Conservation (phyloP, 2,113 vertebrate species). For the Desmodus rotundus region DNA sequence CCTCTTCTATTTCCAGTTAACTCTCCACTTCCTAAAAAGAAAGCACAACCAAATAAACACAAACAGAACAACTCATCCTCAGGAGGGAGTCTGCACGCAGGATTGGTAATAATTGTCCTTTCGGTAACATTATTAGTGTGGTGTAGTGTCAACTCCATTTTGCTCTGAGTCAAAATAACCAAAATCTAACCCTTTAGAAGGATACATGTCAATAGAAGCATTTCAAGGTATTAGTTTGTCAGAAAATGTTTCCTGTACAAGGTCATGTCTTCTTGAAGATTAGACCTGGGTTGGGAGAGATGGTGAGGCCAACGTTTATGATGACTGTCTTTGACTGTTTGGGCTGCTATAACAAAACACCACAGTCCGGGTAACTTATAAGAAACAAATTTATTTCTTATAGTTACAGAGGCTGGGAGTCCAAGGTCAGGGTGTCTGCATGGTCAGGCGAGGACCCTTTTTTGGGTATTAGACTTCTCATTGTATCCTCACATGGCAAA, state of each 20-base stretch:
- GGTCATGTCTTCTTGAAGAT: background rate
- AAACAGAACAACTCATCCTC: background rate
- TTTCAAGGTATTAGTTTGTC: background rate
- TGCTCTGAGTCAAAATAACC: background rate
- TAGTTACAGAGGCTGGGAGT: background rate
- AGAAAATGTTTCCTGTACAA: background rate
- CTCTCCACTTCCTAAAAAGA: background rate
- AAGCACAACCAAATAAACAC: background rate
- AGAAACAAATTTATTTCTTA: background rate
- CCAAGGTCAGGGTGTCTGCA: background rate
- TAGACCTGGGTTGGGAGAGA: background rate
- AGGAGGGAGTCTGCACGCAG: background rate
- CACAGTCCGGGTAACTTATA: background rate
- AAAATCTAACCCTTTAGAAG: background rate
- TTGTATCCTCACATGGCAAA: background rate
- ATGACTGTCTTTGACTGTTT: background rate
- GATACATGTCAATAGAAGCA: background rate
- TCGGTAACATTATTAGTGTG: background rate
- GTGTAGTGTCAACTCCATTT: background rate
- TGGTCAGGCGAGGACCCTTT: background rate
- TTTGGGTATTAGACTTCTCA: background rate
- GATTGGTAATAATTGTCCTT: background rate
- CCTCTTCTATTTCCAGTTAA: background rate
- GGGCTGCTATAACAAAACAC: background rate
- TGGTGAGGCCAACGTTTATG: background rate